Base-by-base conservation (phyloP, 1,140 invertebrate genomes). In the Zaprionus nigranus region DNA sequence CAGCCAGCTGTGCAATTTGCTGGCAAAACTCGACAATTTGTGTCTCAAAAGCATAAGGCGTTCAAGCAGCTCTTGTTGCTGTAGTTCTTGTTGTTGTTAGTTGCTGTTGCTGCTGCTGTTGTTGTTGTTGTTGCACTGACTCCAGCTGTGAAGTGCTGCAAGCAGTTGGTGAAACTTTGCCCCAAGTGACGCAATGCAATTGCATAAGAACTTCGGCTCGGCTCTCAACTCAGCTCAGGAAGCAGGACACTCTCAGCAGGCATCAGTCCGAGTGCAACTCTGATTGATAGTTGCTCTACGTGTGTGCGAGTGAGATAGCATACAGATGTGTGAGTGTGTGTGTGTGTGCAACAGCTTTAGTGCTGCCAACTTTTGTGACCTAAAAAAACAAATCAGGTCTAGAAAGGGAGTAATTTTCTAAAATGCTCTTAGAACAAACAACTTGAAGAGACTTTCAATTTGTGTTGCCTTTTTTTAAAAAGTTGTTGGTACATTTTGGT, bases 1-100 rank as follows among this genome's bases (percentile, higher is more conserved):
- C 80, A 83, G 65, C 80, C 80, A 88, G 78, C 83, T 83, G 84
- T 88, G 84, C 84, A 87, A 87, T 87, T 83, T 88, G 84, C 83
- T 67, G 68, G 73, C 61, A 66, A 64, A 84, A 83, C 79, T 82
- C 68, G 69, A 86, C 82, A 86, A 86, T 81, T 85, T 84, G 78
- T 86, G 70, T 81, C 67, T 76, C 64, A 67, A 76, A 75, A 68
- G 75, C 64, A 75, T 65, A 66, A 72, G 78, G 65, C 59, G 59
- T 26, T 49, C 67, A 49, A 77, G 58, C 63, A 67, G 36, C 54
- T 20, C 13, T 17, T 36, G 28, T 17, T 36, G 28, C 38, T 60
- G 9, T 54, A 20, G 6, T 17, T 36, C 20, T 17, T 36, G 28
- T 49, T 66, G n/a, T 54, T 26, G 26, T 49, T 58, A 9, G 26